Evolutionary conservation across 2,797 vertebrate genomes (phyloP), one percentile per base, ranked within the genome.

Genomic region (Eulemur rubriventer): DNA sequence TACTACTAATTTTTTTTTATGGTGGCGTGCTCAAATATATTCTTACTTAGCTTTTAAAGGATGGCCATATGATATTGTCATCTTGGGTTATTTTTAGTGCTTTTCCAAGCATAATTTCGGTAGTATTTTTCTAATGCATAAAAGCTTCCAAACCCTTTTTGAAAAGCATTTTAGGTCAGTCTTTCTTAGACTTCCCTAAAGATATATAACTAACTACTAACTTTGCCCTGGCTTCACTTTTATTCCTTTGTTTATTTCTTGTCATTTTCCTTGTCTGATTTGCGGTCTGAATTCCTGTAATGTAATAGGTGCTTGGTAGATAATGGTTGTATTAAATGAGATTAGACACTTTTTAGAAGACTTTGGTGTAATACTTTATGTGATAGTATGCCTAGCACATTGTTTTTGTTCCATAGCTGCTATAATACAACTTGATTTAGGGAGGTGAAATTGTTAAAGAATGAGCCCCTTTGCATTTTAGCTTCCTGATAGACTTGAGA

Each of bases 41-140:
- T 95, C 43, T 95, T 82, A 79, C 33, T 96, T 93, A 57, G 33
- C 18, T 85, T 83, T 55, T 55, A 52, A 85, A 78, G 73, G 41
- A 63, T 76, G 33, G n/a, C 30, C 35, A 46, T 79, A 14, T 75
- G 50, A 85, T 87, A 50, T 79, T 17, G 11, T 79, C 18, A 41
- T 59, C 55, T 91, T 80, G 67, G 2, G 4, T 93, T 87, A 65
- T 88, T 91, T 92, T 85, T 43, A 70, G 26, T 55, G 26, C 16
- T 94, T 95, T 94, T 38, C 59, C 28, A 48, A 91, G 50, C 69
- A 75, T 94, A 76, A 75, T 93, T 92, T 95, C 87, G 24, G 17
- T 90, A 93, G 70, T 57, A 89, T 91, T 97, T 96, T 95, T 73
- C 61, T 93, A 46, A 80, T 70, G 50, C 26, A 61, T 28, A 86